Evolutionary conservation across 2,113 vertebrate genomes (phyloP).

Genomic region (Tragulus kanchil): DNA sequence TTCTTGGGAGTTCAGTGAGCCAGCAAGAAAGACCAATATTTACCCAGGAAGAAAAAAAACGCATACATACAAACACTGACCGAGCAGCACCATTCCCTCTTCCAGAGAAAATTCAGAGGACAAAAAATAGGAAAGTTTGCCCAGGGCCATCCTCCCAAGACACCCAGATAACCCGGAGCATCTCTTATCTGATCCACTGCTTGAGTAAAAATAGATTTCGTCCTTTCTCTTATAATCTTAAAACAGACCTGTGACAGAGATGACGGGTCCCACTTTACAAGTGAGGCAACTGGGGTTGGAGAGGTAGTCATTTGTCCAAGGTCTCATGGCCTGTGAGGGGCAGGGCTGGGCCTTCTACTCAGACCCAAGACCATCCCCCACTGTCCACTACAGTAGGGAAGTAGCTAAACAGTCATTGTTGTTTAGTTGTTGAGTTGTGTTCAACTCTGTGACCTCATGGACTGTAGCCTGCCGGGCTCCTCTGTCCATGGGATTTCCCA

Average conservation of each 20-base stretch:
- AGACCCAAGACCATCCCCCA: fast-evolving
- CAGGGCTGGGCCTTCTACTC: background rate
- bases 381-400: background rate
- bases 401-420: background rate
- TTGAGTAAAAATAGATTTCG: background rate
- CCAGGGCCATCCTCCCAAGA: background rate
- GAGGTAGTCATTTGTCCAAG: background rate
- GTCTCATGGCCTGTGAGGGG: background rate
- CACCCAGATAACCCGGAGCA: background rate
- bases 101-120: background rate
- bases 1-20: background rate
- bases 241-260: too few species aligned
- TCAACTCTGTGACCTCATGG: background rate
- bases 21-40: slow-evolving; percentile 64
- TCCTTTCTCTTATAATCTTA: background rate
- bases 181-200: background rate
- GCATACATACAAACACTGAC: background rate
- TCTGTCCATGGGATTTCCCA: background rate
- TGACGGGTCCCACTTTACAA: background rate
- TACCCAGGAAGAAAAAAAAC: slow-evolving; percentile 15
- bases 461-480: background rate
- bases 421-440: background rate
- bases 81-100: background rate
- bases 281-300: background rate
- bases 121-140: background rate